Evolutionary conservation across 2,113 vertebrate species (phyloP), one percentile per base, ranked within the genome.

Genomic region (Eolophus roseicapilla): DNA sequence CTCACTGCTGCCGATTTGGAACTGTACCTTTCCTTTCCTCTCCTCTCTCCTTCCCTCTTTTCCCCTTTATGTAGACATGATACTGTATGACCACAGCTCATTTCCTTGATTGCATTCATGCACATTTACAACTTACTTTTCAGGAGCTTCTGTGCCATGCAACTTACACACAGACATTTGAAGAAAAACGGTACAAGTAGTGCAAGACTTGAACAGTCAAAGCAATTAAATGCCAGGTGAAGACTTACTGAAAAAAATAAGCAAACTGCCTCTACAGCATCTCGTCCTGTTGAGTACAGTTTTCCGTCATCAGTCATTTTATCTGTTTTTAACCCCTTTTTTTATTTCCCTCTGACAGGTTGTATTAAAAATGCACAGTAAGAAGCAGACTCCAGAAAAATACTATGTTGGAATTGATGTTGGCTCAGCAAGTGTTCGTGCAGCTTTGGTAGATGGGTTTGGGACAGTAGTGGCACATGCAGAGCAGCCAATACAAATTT

Each of bases 351-450:
- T n/a, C 25, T 6, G 6, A 4, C 67, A 98, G 97, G 67, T 68
- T 50, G 27, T 50, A 24, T 18, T 31, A 10, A 69, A 67, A 62
- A 98, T 98, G 98, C 77, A 91, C 3, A 31, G 87, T 18, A 43
- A 74, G 81, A 59, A 96, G 63, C 65, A 90, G 73, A 15, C 68
- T 81, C 69, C 63, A 46, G 39, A 55, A 37, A 73, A 93, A 4
- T 99, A 97, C 92, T 99, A 99, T 1, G 97, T 99, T 37, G 99
- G 99, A 3, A 97, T 99, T 78, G 99, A 99, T 2, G 99, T 99
- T 88, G 99, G 99, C 53, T 99, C 99, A 2, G 97, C 97, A 75
- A 99, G 99, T 16, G 99, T 99, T 28, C 98, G 99, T 1, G 99
- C 99, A 0, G 99, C 99, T 4, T 97, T 99, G 90, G 98, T 99